Evolutionary conservation across 1,140 invertebrate species (phyloP), one percentile per base, ranked within the genome.

Genomic region (Zelostemma sp.): DNA sequence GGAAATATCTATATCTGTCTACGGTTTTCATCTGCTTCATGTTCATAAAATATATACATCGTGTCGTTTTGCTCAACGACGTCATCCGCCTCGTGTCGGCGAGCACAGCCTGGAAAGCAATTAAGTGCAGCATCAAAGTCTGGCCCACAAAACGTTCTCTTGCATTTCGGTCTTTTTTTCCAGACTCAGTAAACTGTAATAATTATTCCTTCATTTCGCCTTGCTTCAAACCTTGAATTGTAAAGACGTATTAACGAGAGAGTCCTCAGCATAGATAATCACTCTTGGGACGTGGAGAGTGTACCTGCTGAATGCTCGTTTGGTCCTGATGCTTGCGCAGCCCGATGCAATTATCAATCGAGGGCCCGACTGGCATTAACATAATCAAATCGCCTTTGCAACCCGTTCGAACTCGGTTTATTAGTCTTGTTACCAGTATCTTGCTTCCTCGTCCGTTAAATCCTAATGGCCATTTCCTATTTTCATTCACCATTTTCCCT

Each of bases 241-340:
- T 50, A 35, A 50, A 33, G 41, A 38, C 35, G 17, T 38, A 75
- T 77, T 72, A 75, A 76, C 71, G 69, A 75, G 73, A 68, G 51
- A 72, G 53, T 74, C 72, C 78, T 80, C 77, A 78, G 77, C 78
- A 80, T 80, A 76, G 75, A 79, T 80, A 80, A 80, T 80, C 74
- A 80, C 78, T 79, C 77, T 40, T 48, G 77, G 75, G 77, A 77
- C 5, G 33, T n/a, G 54, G 62, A 53, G 50, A 51, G 49, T 65
- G 64, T 67, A 64, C 43, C 43, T 60, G 59, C 48, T 28, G 69
- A 77, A 74, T 65, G 62, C 60, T 56, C 53, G 28, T 21, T 71
- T 58, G 21, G 58, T 58, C 51, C 75, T 43, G 46, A 49, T 25
- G 50, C 65, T 49, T 64, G 58, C 50, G 61, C 64, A 58, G 69